Conservation (phyloP, 2,113 vertebrate genomes). For the Trogon melanurus region DNA sequence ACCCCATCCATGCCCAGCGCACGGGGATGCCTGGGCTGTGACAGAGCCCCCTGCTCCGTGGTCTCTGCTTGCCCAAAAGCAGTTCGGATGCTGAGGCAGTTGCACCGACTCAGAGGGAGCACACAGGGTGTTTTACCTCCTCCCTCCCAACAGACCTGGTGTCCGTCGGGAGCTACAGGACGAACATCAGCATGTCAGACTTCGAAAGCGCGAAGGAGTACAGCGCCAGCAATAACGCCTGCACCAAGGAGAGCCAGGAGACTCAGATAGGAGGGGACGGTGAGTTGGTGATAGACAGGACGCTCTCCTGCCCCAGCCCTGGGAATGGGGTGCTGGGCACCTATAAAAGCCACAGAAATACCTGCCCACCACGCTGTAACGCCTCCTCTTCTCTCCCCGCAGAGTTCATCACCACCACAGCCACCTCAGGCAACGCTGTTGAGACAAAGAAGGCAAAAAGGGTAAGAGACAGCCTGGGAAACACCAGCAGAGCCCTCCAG, state of each 20-base stretch:
- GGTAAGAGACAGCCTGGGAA: conserved; percentile 59
- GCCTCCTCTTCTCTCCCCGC: neutral
- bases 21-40: neutral
- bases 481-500: rapidly evolving
- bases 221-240: conserved; percentile 44
- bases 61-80: rapidly evolving
- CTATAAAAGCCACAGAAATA: neutral
- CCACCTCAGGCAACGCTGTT: rapidly evolving
- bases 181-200: conserved; percentile 80
- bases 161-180: conserved; percentile 80
- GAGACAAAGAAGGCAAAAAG: conserved; percentile 68
- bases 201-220: conserved; percentile 65
- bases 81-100: rapidly evolving
- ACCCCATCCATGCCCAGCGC: rapidly evolving
- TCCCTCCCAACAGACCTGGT: conserved; percentile 67
- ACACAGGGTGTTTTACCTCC: rapidly evolving
- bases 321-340: rapidly evolving
- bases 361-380: neutral
- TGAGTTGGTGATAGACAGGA: neutral
- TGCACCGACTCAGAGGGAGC: rapidly evolving
- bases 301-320: rapidly evolving
- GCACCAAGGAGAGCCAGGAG: conserved; percentile 44
- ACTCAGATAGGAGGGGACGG: conserved; percentile 44
- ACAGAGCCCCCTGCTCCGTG: rapidly evolving
- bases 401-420: neutral